Conservation (phyloP, 1,140 invertebrate genomes). For the Drosophila bocki region DNA sequence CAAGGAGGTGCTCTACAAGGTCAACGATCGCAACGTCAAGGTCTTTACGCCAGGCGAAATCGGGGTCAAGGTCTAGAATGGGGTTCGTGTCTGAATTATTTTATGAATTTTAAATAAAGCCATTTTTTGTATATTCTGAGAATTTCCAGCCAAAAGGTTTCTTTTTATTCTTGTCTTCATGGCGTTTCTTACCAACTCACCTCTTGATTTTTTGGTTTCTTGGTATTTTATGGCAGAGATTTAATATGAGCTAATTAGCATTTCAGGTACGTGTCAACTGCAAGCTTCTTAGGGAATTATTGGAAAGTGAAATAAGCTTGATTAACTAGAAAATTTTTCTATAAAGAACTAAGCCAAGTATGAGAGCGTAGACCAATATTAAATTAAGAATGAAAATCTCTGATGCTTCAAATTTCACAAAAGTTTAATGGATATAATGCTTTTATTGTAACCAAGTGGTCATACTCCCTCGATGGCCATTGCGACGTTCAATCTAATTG, state of each 20-base stretch:
- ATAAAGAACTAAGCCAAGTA: no score
- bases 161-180: not conserved
- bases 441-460: not conserved
- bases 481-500: conserved; percentile 39
- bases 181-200: no score
- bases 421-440: not conserved
- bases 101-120: conserved; percentile 70
- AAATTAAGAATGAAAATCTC: not conserved
- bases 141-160: conserved; percentile 9
- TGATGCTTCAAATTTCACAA: not conserved
- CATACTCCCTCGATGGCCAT: conserved; percentile 17
- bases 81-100: conserved; percentile 24
- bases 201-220: not conserved
- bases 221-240: not conserved
- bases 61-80: conserved; percentile 68
- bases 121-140: conserved; percentile 68
- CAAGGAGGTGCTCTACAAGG: conserved; percentile 88
- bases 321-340: not conserved
- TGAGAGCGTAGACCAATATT: not conserved
- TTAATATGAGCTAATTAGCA: not conserved
- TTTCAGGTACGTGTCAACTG: not conserved
- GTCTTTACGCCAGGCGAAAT: conserved; percentile 88
- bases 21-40: conserved; percentile 90
- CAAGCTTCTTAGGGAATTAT: not conserved
- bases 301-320: not conserved